Conservation (phyloP, 2,113 vertebrate genomes). For the Poeciliopsis occidentalis region DNA sequence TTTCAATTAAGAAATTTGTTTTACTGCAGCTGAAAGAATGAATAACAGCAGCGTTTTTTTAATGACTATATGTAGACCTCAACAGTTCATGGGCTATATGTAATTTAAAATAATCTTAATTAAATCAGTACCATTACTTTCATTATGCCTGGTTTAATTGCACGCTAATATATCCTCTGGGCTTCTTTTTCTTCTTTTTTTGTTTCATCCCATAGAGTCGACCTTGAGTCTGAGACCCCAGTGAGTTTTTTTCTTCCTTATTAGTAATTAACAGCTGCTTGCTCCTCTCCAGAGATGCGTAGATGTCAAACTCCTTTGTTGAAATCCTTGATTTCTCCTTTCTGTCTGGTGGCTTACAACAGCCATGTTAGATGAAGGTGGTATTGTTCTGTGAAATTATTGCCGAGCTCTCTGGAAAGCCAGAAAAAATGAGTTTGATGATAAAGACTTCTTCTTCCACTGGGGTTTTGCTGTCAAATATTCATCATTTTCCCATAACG, state of each 20-base stretch:
- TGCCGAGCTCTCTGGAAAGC: conserved; percentile 23
- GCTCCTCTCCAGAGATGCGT: conserved; percentile 57
- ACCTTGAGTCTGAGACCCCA: conserved; percentile 71
- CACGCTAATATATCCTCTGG: conserved; percentile 55
- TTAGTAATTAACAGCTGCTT: conserved; percentile 73
- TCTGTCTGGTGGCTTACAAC: conserved; percentile 43
- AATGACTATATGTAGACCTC: conserved; percentile 22
- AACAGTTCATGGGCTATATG: conserved; percentile 12
- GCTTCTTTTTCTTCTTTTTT: conserved; percentile 33
- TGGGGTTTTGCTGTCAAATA: conserved; percentile 37
- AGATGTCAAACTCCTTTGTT: conserved; percentile 53
- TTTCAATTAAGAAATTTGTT: conserved; percentile 31
- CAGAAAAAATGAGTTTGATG: conserved; percentile 39
- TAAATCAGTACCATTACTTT: conserved; percentile 70
- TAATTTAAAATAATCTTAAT: conserved; percentile 72
- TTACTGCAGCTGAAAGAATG: conserved; percentile 5
- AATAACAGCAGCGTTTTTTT: conserved; percentile 21
- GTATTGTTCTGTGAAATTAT: conserved; percentile 49
- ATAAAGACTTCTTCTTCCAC: conserved; percentile 24
- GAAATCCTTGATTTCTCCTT: conserved; percentile 22
- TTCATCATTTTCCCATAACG: conserved; percentile 36
- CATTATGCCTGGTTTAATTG: conserved; percentile 65
- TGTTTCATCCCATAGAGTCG: conserved; percentile 53
- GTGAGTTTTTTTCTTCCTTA: conserved; percentile 62
- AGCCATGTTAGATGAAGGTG: conserved; percentile 37